These are phyloP conservation scores for Etheostoma cragini DNA, from an alignment of 2,113 vertebrate genomes.

Conservation along the genomic window DNA sequence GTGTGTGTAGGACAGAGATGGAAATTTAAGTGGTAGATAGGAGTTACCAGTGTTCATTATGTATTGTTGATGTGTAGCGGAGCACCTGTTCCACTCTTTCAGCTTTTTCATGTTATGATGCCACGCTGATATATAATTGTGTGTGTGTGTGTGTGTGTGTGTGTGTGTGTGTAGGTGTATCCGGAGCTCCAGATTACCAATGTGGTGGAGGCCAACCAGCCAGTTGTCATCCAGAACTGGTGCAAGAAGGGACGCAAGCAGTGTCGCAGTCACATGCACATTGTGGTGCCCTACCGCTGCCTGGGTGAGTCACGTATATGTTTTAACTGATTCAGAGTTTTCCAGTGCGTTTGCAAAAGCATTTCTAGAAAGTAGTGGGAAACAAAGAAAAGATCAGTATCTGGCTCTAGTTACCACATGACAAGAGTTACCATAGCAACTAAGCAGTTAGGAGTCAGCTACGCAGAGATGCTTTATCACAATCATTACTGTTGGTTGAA, in stretches of 20 bases:
- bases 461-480: neutral
- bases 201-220: slow-evolving; percentile 98
- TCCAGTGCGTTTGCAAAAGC: neutral
- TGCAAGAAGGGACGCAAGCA: slow-evolving; percentile 95
- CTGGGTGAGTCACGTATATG: slow-evolving; percentile 83
- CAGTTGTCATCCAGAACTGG: slow-evolving; percentile 97
- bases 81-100: neutral
- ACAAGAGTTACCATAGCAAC: slow-evolving; percentile 28
- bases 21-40: neutral
- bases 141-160: slow-evolving; percentile 17
- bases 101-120: neutral
- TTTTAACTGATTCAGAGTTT: neutral
- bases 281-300: slow-evolving; percentile 98
- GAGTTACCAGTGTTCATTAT: no score
- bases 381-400: neutral
- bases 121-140: neutral
- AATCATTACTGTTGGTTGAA: neutral
- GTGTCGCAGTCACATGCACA: slow-evolving; percentile 92
- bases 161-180: slow-evolving; percentile 87
- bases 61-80: neutral
- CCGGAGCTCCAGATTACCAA: slow-evolving; percentile 98
- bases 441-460: neutral
- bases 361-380: slow-evolving; percentile 5
- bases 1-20: neutral
- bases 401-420: neutral